phyloP scores from a whole-genome alignment of 2,113 vertebrate genomes.

The Crocuta crocuta region DNA sequence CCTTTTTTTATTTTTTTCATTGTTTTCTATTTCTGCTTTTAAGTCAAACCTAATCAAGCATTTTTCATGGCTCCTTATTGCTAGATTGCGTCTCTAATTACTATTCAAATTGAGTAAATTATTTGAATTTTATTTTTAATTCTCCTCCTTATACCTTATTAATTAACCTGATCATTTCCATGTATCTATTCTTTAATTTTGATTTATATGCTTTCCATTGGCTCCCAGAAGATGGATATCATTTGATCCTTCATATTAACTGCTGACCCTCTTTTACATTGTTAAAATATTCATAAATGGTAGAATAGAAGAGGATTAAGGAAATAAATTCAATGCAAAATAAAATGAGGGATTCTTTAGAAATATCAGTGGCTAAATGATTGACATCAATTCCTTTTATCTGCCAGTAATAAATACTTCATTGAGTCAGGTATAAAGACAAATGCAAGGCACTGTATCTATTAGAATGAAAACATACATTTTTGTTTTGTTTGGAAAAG shows the following conservation, averaged over 20 bases:
- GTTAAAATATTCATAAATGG: neutral
- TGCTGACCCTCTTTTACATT: conserved; percentile 56
- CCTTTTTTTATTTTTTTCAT: conserved; percentile 67
- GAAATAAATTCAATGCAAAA: neutral
- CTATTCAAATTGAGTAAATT: conserved; percentile 69
- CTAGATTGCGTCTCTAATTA: conserved; percentile 58
- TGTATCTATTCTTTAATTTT: conserved; percentile 60
- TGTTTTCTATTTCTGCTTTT: conserved; percentile 62
- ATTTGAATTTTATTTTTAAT: conserved; percentile 77
- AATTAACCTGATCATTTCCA: conserved; percentile 63
- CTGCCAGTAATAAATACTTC: neutral
- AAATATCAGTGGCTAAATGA: neutral
- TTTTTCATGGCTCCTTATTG: conserved; percentile 52
- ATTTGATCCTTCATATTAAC: conserved; percentile 57
- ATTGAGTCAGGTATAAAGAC: neutral
- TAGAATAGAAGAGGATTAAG: neutral
- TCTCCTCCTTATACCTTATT: conserved; percentile 67
- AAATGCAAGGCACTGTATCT: neutral
- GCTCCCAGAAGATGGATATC: conserved; percentile 60
- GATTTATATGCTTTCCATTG: conserved; percentile 45
- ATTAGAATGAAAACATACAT: neutral
- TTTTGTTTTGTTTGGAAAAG: neutral
- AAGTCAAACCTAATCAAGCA: conserved; percentile 66
- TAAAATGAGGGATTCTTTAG: neutral
- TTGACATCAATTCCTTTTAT: neutral